Base-by-base conservation (phyloP, 1,140 invertebrate genomes). In the Ctenoplectra terminalis region DNA sequence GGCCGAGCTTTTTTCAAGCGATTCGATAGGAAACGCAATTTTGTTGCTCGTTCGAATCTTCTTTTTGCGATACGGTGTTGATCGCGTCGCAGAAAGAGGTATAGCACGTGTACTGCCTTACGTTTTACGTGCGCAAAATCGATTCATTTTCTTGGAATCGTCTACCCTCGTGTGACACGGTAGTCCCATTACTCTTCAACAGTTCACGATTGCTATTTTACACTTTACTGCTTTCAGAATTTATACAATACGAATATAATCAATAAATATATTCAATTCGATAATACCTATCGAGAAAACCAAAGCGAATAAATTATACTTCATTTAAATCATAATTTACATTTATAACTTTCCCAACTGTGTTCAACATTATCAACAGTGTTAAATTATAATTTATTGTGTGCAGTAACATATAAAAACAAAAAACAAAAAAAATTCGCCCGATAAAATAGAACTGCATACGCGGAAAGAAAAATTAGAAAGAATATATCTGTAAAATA, bases 71-170 rank as follows among this genome's bases (percentile, higher is more conserved):
- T 67, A 20, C 7, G 23, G 5, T 2, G 1, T 9, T 70, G 11
- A 9, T n/a, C 29, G 31, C 31, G 8, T 61, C 5, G 29, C 23
- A 20, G 23, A 15, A 9, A 37, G 11, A 37, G n/a, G 31, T 20
- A 11, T 26, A 20, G 7, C 5, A n/a, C 37, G 71, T 17, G 23
- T 2, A 23, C 17, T 17, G 1, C 8, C 5, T 20, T 58, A 9
- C 40, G 15, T 7, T 43, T 37, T 13, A 11, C 37, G n/a, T 29
- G 40, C 23, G 17, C 40, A 34, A 56, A 56, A 56, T 78, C 75
- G 75, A 70, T 60, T 29, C 64, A 58, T 77, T 46, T 77, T 77
- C 75, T 48, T 48, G 40, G 75, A 70, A 70, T 54, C 50, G 17
- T 31, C 48, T 15, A 31, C 37, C 34, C 34, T 43, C 26, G n/a